These are phyloP conservation scores for Cheilosia urbana DNA, from an alignment of 2,888 invertebrate species.

Conservation along the genomic window DNA sequence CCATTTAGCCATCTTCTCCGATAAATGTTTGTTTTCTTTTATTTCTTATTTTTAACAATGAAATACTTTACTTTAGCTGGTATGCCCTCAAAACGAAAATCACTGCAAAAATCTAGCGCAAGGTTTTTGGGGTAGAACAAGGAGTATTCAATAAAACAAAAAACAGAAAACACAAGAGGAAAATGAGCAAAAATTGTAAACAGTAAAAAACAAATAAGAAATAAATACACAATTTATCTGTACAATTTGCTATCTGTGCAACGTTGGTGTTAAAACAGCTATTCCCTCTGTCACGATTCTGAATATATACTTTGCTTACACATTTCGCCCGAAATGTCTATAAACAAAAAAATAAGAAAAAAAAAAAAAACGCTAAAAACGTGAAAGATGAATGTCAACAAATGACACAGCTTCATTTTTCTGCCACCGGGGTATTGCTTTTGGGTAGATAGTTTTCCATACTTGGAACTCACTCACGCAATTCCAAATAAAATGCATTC, in stretches of 20 bases:
- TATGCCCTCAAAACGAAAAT: constrained; percentile 26
- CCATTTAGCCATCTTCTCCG: neutral
- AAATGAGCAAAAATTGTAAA: constrained; percentile 31
- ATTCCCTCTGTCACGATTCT: neutral
- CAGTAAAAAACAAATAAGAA: constrained; percentile 21
- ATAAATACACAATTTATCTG: constrained; percentile 44
- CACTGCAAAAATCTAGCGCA: constrained; percentile 52
- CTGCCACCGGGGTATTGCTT: constrained; percentile 38
- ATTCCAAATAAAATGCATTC: constrained; percentile 27
- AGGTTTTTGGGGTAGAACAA: constrained; percentile 31
- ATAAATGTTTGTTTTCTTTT: neutral
- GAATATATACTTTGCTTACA: constrained; percentile 1
- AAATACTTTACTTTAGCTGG: constrained; percentile 38
- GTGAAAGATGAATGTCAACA: constrained; percentile 46
- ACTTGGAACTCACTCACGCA: constrained; percentile 25
- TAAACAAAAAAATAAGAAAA: neutral
- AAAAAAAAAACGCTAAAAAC: constrained; percentile 1
- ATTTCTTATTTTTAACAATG: neutral
- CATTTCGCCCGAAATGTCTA: constrained; percentile 1
- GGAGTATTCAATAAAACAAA: constrained; percentile 40
- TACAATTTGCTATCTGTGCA: constrained; percentile 21
- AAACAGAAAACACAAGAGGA: constrained; percentile 3
- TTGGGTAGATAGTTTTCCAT: constrained; percentile 16
- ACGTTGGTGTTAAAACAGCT: constrained; percentile 32
- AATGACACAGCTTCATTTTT: constrained; percentile 56